Base-by-base conservation (phyloP, 1,140 invertebrate genomes). In the Drosophila asahinai region DNA sequence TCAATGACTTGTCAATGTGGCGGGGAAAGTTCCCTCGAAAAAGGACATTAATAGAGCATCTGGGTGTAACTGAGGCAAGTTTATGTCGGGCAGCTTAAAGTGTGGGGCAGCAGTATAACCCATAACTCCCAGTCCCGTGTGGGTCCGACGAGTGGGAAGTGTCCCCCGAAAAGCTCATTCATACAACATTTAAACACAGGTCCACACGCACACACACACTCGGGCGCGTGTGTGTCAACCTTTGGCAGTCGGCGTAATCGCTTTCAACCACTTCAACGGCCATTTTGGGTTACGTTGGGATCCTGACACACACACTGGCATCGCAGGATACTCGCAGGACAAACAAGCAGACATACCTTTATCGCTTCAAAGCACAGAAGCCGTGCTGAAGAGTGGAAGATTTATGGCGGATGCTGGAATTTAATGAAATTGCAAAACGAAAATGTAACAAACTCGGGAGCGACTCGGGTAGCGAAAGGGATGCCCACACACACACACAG, bases 381-480 rank as follows among this genome's bases (percentile, higher is more conserved):
- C 81, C 86, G 47, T 89, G 86, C 86, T 90, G 86, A 90, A 90
- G 86, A 90, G 86, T 83, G 84, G 81, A 91, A 91, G 87, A 91
- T 91, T 91, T 91, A 91, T 91, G 90, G 87, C 89, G 89, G 89
- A 91, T 91, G 87, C 80, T 91, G 87, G 87, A 91, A 91, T 91
- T 91, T 91, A 91, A 91, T 91, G 87, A 91, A 91, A 91, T 91
- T 91, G 87, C 87, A 91, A 91, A 91, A 91, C 87, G 89, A 91
- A 91, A 91, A 91, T 91, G 86, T 90, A 86, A 80, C 86, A 90
- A 86, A 81, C 66, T 70, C 72, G 54, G 36, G 14, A 57, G 54
- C 54, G 62, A 72, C 67, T 73, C 45, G 47, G 36, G 57, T 36
- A 51, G 47, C 25, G 58, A 33, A 42, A 51, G 65, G 65, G 65